Percentiles rank a stretch among this genome's conserved stretches.
These are phyloP conservation scores for Caenorhabditis zanzibari DNA, from an alignment of 2,888 invertebrate species.

Conservation along the genomic window DNA sequence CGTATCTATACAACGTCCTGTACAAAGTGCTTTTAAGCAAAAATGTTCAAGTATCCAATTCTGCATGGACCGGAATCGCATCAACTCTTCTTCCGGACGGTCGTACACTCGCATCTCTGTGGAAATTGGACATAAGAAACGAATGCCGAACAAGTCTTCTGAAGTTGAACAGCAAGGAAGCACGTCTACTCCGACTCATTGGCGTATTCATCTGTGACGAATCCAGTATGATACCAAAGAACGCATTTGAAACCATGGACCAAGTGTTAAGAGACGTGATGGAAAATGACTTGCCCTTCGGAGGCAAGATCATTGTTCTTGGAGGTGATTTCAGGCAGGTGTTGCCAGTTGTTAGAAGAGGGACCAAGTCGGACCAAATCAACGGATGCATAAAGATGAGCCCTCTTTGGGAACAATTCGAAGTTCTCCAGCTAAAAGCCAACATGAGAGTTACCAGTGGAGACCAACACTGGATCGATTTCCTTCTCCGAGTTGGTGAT, in stretches of 20 bases:
- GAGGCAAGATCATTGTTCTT: slow-evolving; percentile 43
- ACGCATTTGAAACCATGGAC: slow-evolving; percentile 43
- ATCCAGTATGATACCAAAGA: slow-evolving; percentile 61
- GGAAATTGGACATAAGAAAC: slow-evolving; percentile 69
- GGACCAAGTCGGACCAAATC: slow-evolving; percentile 12
- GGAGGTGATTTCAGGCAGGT: slow-evolving; percentile 67
- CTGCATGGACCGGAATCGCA: slow-evolving; percentile 85
- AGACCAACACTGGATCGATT: slow-evolving; percentile 19
- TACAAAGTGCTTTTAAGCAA: slow-evolving; percentile 81
- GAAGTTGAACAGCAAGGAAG: slow-evolving; percentile 31
- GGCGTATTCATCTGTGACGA: slow-evolving; percentile 62
- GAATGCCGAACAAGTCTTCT: slow-evolving; percentile 6
- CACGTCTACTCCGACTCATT: slow-evolving; percentile 10
- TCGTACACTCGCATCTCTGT: slow-evolving; percentile 84
- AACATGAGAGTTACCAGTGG: slow-evolving; percentile 38
- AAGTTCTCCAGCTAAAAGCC: slow-evolving; percentile 6
- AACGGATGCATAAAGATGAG: slow-evolving; percentile 46
- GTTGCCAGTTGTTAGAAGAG: slow-evolving; percentile 53
- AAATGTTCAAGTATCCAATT: not conserved
- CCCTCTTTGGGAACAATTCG: slow-evolving; percentile 26
- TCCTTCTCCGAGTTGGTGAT: slow-evolving; percentile 36
- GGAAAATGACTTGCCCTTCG: slow-evolving; percentile 49
- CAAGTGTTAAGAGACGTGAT: slow-evolving; percentile 32
- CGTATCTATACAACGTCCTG: slow-evolving; percentile 84
- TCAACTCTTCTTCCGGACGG: slow-evolving; percentile 84